Evolutionary conservation across 2,888 invertebrate genomes (phyloP), one percentile per base, ranked within the genome.

Genomic region (Phortica okadai): DNA sequence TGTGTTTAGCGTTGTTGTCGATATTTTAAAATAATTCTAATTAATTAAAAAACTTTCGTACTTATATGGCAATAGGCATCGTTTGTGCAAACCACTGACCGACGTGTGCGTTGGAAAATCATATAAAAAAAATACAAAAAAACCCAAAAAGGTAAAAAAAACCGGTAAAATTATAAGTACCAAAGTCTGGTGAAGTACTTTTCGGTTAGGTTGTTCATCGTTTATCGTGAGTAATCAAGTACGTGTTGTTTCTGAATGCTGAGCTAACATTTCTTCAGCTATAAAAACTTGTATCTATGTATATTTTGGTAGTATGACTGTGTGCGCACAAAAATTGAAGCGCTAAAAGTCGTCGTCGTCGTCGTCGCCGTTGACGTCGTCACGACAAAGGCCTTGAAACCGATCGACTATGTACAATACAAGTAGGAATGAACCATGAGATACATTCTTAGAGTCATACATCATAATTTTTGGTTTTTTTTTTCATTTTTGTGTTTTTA

Each of bases 321-420:
- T 62, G 25, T 62, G 25, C 21, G 33, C 16, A 62, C 25, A 50
- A 14, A 50, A 50, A 62, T 56, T 56, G 25, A 66, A 66, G 42
- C 42, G 33, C 66, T 41, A 6, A 41, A 33, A 7, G 66, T 14
- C 25, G 66, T 66, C 62, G 25, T 25, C 25, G 21, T 7, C 44
- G 44, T 67, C 67, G 16, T 14, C 25, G 41, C 10, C 41, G 21
- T 21, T 14, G 44, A 66, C 50, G 14, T 0, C 62, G 62, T 62
- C 62, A 50, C 45, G 33, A 72, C 54, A 72, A 44, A 72, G 70
- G 44, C 70, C 70, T 72, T 72, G 70, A 72, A 72, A 10, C 14
- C 33, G 54, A 62, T 16, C 25, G 62, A 62, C 21, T 62, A 25
- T 25, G 50, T 50, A 50, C 50, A 50, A 6, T 50, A 62, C 25